These are phyloP conservation scores for Temnothorax curvispinosus DNA, from an alignment of 1,140 invertebrate species.

Conservation along the genomic window DNA sequence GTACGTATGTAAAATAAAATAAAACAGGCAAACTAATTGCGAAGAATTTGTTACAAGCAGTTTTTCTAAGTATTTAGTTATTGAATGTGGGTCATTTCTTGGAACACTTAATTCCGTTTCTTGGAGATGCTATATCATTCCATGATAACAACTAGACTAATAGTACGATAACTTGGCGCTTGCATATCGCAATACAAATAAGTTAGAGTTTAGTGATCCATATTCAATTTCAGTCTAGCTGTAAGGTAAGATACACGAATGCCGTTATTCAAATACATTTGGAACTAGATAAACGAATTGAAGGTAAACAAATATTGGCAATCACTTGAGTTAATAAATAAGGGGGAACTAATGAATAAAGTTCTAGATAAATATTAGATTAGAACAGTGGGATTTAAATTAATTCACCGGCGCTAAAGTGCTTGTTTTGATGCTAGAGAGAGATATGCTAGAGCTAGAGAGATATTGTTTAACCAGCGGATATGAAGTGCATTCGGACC, in stretches of 20 bases:
- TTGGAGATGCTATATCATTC: not conserved
- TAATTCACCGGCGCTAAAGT: not conserved
- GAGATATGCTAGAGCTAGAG: too few relatives aligned
- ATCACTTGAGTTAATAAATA: not conserved
- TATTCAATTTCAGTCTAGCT: slow-evolving; percentile 3
- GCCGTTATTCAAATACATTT: not conserved
- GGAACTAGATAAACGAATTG: not conserved
- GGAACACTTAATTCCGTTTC: not conserved
- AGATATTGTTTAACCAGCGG: not conserved
- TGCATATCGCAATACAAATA: slow-evolving; percentile 22
- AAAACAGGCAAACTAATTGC: not conserved
- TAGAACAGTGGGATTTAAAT: not conserved
- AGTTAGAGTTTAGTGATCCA: not conserved
- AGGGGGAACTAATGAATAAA: not conserved
- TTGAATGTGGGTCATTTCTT: not conserved
- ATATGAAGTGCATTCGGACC: not conserved
- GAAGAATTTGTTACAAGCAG: not conserved
- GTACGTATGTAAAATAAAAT: not conserved
- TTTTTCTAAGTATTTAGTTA: not conserved
- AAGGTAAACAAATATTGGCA: not conserved
- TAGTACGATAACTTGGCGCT: not conserved
- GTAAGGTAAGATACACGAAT: not conserved
- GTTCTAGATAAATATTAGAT: too few relatives aligned
- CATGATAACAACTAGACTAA: not conserved
- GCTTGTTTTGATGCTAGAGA: not conserved